phyloP scores from a whole-genome alignment of 1,140 invertebrate species.

The Plectus sambesii region DNA sequence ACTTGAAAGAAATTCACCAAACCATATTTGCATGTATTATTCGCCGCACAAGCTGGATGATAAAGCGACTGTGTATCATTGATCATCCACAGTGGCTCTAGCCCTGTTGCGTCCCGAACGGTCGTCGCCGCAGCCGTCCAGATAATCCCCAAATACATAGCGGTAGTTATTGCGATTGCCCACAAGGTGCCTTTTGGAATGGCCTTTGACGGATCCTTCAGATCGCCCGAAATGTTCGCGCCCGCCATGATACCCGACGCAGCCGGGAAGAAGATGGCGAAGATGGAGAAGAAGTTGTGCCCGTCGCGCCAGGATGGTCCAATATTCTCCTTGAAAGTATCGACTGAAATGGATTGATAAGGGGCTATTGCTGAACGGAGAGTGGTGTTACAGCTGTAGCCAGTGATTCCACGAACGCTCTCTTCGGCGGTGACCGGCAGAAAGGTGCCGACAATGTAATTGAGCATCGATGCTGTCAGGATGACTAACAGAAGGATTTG shows the following conservation, averaged over 20 bases:
- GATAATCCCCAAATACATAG: slow-evolving; percentile 47
- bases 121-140: slow-evolving; percentile 45
- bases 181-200: slow-evolving; percentile 51
- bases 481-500: slow-evolving; percentile 80
- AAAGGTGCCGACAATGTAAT: slow-evolving; percentile 75
- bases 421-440: slow-evolving; percentile 66
- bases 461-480: slow-evolving; percentile 69
- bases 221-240: slow-evolving; percentile 85
- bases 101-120: slow-evolving; percentile 37
- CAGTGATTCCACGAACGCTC: slow-evolving; percentile 69
- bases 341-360: slow-evolving; percentile 37
- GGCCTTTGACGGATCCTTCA: slow-evolving; percentile 60
- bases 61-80: slow-evolving; percentile 21
- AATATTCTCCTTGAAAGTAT: slow-evolving; percentile 59
- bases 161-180: slow-evolving; percentile 48
- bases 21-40: slow-evolving; percentile 58
- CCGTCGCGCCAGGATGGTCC: slow-evolving; percentile 57
- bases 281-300: slow-evolving; percentile 75
- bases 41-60: slow-evolving; percentile 29
- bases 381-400: slow-evolving; percentile 57
- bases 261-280: slow-evolving; percentile 91
- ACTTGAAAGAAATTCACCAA: slow-evolving; percentile 67
- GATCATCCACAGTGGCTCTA: slow-evolving; percentile 13
- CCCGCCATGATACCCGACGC: slow-evolving; percentile 86
- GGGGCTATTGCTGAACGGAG: too few species aligned